A percentile compares a stretch with the other conserved stretches of the same genome.
Evolutionary conservation across 53 echinoderm and acorn worm genomes (phyloP).

Genomic region (Apostichopus leukothele): DNA sequence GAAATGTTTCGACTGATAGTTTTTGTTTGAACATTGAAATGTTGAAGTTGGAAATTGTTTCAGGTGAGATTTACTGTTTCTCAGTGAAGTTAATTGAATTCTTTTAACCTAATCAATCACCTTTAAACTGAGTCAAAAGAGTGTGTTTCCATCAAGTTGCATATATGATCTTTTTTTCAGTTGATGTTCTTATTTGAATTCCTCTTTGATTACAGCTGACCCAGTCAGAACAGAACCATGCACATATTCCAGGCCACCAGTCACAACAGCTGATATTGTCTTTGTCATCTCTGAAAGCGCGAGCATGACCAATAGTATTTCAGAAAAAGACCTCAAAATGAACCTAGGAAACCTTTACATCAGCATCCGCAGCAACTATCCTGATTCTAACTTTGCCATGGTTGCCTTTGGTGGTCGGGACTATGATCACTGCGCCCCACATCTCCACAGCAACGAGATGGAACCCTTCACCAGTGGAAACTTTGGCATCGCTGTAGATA

Average conservation of each 20-base stretch:
- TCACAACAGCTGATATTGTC: slow-evolving; percentile 69
- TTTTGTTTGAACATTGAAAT: no score
- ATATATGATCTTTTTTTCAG: no score
- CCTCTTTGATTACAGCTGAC: slow-evolving; percentile 6
- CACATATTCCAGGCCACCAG: not conserved
- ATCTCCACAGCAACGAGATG: slow-evolving; percentile 68
- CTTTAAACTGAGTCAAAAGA: no score
- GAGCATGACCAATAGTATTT: slow-evolving; percentile 43
- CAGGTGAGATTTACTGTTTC: no score
- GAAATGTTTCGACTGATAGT: no score
- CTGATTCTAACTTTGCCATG: slow-evolving; percentile 66
- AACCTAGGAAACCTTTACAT: slow-evolving; percentile 16
- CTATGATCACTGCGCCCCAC: slow-evolving; percentile 55
- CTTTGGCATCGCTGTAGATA: slow-evolving; percentile 55
- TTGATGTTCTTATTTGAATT: no score
- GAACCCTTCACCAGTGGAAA: slow-evolving; percentile 25
- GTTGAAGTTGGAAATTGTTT: no score
- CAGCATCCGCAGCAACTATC: slow-evolving; percentile 49
- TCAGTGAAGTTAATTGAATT: no score
- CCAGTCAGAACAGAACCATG: not conserved
- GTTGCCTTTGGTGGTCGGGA: slow-evolving; percentile 72
- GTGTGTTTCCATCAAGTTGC: no score
- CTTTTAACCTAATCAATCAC: no score
- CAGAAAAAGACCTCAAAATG: not conserved
- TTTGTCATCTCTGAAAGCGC: slow-evolving; percentile 77